Percentiles rank a stretch among this genome's conserved stretches.
Evolutionary conservation across 2,797 vertebrate species (phyloP).

Genomic region (Parauchenoglanis ngamensis): DNA sequence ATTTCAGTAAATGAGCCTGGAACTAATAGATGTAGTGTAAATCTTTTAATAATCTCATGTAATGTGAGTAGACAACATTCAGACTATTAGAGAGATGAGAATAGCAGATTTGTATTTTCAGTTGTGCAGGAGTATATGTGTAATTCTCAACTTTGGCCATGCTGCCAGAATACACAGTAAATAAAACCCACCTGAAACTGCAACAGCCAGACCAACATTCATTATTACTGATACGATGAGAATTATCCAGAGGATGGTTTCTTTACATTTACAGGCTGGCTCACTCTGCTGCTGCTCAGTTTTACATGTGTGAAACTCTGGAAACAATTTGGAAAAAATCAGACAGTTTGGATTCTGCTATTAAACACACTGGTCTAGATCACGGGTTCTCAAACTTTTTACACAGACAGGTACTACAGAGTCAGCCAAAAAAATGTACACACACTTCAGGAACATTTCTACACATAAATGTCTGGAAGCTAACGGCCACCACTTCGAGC

Average conservation of each 20-base stretch:
- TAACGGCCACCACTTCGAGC: too few relatives aligned
- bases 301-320: not conserved
- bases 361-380: not conserved
- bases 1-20: not conserved
- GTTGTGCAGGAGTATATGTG: not conserved
- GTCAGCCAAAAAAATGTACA: too few relatives aligned
- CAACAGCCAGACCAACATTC: not conserved
- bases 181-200: constrained; percentile 4
- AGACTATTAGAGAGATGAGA: not conserved
- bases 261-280: not conserved
- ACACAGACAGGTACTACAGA: not conserved
- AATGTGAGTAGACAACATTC: not conserved
- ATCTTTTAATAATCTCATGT: not conserved
- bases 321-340: not conserved
- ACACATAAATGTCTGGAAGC: too few relatives aligned
- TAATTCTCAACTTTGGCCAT: not conserved
- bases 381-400: not conserved
- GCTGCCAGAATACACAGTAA: not conserved
- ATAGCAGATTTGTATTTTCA: not conserved
- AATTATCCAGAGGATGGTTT: fast-evolving
- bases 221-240: not conserved
- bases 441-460: too few relatives aligned
- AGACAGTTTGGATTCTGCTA: not conserved
- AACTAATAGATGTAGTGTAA: not conserved
- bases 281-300: not conserved